These are phyloP conservation scores for Nephila pilipes DNA, from an alignment of 1,140 invertebrate genomes.

Conservation along the genomic window DNA sequence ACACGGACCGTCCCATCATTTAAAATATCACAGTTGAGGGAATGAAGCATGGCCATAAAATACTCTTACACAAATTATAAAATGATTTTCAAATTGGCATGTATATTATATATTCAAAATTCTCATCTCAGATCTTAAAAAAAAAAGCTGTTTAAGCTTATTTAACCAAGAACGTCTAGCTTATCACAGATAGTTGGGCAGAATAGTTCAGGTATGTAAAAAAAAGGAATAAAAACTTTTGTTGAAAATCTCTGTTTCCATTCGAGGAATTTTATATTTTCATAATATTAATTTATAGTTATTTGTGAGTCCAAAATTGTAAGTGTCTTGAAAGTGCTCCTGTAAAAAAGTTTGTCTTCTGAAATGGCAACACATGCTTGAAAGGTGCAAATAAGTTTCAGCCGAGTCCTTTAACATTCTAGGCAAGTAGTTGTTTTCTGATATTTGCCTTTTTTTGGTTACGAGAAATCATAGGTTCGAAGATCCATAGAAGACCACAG, in stretches of 20 bases:
- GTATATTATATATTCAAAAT: not conserved
- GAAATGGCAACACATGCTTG: too few relatives aligned
- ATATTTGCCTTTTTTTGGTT: not conserved
- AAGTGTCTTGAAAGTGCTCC: not conserved
- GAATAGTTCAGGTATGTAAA: too few relatives aligned
- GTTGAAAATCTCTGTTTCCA: too few relatives aligned
- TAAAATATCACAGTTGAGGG: not conserved
- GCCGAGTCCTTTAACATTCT: not conserved
- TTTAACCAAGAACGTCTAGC: not conserved
- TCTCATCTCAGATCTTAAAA: not conserved
- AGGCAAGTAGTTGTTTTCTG: not conserved
- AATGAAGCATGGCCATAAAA: not conserved
- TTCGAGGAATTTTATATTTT: too few relatives aligned
- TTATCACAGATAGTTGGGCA: slow-evolving; percentile 24
- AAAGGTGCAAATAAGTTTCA: too few relatives aligned
- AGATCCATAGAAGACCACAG: slow-evolving; percentile 76
- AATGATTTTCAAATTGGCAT: too few relatives aligned
- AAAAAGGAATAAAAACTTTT: too few relatives aligned
- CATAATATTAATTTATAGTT: too few relatives aligned
- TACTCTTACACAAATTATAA: not conserved
- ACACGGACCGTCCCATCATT: not conserved
- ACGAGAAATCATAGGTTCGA: slow-evolving; percentile 37
- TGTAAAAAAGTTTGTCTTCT: not conserved
- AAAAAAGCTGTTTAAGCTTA: not conserved
- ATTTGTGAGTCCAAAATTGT: too few relatives aligned